Conservation (phyloP, 2,888 invertebrate genomes). For the Agelastica alni region DNA sequence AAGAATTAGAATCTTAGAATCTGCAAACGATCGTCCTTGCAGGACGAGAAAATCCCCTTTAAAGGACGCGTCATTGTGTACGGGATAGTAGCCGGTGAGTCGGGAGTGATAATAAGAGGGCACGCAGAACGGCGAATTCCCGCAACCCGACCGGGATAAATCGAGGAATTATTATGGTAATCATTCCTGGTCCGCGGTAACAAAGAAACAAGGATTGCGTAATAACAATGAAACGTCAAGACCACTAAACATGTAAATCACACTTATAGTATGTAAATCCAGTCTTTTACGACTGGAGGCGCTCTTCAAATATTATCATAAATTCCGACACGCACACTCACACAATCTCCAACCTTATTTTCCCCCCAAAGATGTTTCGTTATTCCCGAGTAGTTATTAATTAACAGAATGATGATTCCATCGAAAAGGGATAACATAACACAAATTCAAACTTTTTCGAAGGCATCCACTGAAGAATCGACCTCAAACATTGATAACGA, state of each 20-base stretch:
- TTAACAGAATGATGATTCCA: too few relatives aligned
- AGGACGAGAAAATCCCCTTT: too few relatives aligned
- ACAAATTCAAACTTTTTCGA: too few relatives aligned
- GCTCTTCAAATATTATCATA: constrained; percentile 24
- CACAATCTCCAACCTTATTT: too few relatives aligned
- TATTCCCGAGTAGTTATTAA: too few relatives aligned
- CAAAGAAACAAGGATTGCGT: constrained; percentile 29
- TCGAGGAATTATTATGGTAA: constrained; percentile 25
- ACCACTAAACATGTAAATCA: constrained; percentile 47
- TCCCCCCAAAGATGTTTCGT: too few relatives aligned
- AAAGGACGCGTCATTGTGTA: not conserved
- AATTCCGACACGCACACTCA: constrained; percentile 11
- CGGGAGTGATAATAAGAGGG: constrained; percentile 4
- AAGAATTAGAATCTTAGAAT: too few relatives aligned
- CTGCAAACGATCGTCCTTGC: too few relatives aligned
- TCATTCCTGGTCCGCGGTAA: constrained; percentile 18
- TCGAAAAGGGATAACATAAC: too few relatives aligned
- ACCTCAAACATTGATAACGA: too few relatives aligned
- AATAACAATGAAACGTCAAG: constrained; percentile 45
- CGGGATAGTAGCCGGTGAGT: not conserved
- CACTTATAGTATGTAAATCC: constrained; percentile 46
- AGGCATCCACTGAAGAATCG: too few relatives aligned
- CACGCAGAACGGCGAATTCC: not conserved
- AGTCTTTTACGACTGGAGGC: constrained; percentile 39
- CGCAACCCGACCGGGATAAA: constrained; percentile 2